Evolutionary conservation across 2,113 vertebrate species (phyloP), one percentile per base, ranked within the genome.

Genomic region (Festucalex cinctus): DNA sequence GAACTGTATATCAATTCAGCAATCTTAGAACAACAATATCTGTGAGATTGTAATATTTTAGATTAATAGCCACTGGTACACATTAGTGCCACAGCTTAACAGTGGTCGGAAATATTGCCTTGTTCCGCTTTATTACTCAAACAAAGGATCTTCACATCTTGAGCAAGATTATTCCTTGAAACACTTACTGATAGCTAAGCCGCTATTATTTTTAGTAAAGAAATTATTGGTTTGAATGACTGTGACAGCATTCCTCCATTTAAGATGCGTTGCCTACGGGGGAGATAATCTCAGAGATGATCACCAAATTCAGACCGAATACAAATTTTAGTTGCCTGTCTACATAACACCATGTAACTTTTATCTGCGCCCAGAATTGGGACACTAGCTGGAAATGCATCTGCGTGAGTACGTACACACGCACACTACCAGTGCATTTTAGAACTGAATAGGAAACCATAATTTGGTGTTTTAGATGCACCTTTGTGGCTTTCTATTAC

Each of bases 41-140:
- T 56, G 2, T 56, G 26, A 5, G 14, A 14, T 36, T 28, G 19
- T 6, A 12, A 4, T 4, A 24, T 56, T 28, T 3, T 16, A 2
- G 24, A 13, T 56, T 28, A 56, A 28, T 14, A 58, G 64, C 63
- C 19, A 8, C 7, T 5, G 28, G 6, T 37, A 64, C 28, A 20
- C 9, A 1, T 63, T 63, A 41, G 24, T 43, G 19, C 61, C 69
- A 68, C 65, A 41, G 7, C n/a, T 57, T 26, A 43, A 57, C 26
- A 68, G 24, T 5, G 17, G 28, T 3, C 26, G 14, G 17, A 13
- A 56, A 24, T 56, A 24, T 10, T 22, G 51, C 51, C 22, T 22
- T 28, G 56, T 9, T 60, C 3, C 1, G 35, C 32, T 19, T 37
- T 60, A 35, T 58, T 58, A 9, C 20, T 8, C 17, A 39, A 60